Base-by-base conservation (phyloP, 2,113 vertebrate species). In the Galemys pyrenaicus region DNA sequence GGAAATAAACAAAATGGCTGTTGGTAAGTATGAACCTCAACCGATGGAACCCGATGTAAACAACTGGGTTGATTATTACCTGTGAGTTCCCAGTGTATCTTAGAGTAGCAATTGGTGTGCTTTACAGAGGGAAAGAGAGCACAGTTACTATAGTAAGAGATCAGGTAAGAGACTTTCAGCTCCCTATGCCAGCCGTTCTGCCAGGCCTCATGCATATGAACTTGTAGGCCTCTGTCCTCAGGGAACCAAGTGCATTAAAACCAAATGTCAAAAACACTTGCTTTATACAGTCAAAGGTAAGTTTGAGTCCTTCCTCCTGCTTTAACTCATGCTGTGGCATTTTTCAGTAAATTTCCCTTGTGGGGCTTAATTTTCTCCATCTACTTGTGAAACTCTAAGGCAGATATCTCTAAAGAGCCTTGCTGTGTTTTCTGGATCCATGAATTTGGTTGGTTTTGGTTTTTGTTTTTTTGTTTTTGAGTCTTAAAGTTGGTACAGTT, bases 1-100 rank as follows among this genome's bases (percentile, higher is more conserved):
- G 46, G 44, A 70, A 90, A 73, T 13, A 96, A 87, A 67, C 13
- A 67, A 87, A 75, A 94, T 35, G 16, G 22, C 35, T 94, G 1
- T 91, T 49, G 9, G 24, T 89, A 46, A 79, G 37, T 58, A 75
- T 46, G 12, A 32, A 79, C 54, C 6, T 83, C 35, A 87, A 62
- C 15, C 70, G 49, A 51, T 87, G 9, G n/a, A 80, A 79, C 13
- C 32, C 96, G 20, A 77, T 58, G 20, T 54, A 32, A n/a, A 84
- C 20, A 87, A 70, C n/a, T n/a, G n/a, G n/a, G 17, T 6, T 2
- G 5, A 16, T 15, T 94, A 92, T 87, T 87, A 71, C 39, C 44
- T 54, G 9, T 46, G n/a, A 46, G 0, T 79, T 90, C 88, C 68
- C 35, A 62, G 0, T 88, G 12, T 77, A 32, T 28, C 37, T 44